Percentiles rank a stretch among this genome's conserved stretches.
Evolutionary conservation across 2,888 invertebrate genomes (phyloP).

Genomic region (Synergus umbraculus): DNA sequence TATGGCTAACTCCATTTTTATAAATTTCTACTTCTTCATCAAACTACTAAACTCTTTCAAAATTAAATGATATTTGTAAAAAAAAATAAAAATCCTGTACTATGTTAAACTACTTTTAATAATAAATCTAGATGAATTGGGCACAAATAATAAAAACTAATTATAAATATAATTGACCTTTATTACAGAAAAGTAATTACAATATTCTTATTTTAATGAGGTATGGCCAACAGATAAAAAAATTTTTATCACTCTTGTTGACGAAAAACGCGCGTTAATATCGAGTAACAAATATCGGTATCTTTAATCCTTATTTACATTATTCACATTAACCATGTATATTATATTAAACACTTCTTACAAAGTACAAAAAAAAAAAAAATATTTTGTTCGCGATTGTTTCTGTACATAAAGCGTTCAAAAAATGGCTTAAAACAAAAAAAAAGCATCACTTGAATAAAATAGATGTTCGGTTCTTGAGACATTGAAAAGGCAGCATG

Average conservation of each 20-base stretch:
- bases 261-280: neutral
- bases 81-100: neutral
- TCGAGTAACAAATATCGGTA: constrained; percentile 18
- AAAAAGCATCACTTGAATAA: neutral
- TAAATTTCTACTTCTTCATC: neutral
- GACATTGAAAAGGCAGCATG: neutral
- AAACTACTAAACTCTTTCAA: neutral
- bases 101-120: neutral
- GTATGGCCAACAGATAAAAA: constrained; percentile 20
- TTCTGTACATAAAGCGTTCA: neutral
- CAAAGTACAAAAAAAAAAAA: neutral
- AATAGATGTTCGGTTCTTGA: constrained; percentile 9
- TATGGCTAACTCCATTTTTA: constrained; percentile 52
- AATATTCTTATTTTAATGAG: constrained; percentile 21
- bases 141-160: neutral
- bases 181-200: constrained; percentile 36
- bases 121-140: neutral
- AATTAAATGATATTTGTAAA: neutral
- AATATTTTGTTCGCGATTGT: neutral
- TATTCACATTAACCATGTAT: constrained; percentile 9
- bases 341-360: constrained; percentile 12
- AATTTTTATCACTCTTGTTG: constrained; percentile 27
- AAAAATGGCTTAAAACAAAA: constrained; percentile 14
- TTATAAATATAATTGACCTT: constrained; percentile 29
- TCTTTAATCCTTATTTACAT: constrained; percentile 15